phyloP scores from a whole-genome alignment of 92 coral and sea anemone species.

The Phymanthus crucifer region DNA sequence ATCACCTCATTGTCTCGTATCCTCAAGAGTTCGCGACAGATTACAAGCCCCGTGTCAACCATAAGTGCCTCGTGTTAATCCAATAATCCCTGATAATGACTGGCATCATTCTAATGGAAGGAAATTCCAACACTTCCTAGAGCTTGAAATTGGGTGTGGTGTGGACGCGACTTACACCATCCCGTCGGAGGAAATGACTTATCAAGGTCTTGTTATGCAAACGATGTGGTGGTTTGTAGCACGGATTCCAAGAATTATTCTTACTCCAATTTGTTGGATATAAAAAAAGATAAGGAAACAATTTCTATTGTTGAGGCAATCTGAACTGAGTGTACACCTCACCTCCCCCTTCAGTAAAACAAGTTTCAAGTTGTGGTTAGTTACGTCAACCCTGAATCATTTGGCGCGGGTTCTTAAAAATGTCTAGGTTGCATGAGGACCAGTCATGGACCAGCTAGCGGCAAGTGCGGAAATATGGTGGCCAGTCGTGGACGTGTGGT shows the following conservation, averaged over 20 bases:
- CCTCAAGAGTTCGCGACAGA: too few relatives aligned
- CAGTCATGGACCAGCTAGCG: too few relatives aligned
- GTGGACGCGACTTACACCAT: background rate
- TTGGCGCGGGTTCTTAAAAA: too few relatives aligned
- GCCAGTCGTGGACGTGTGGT: background rate
- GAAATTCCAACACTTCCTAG: background rate
- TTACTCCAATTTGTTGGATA: slow-evolving; percentile 6
- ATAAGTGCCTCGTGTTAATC: background rate
- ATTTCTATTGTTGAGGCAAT: background rate
- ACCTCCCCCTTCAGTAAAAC: background rate
- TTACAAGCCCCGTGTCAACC: background rate
- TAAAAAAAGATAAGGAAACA: background rate
- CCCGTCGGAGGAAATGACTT: background rate
- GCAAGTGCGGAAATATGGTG: too few relatives aligned
- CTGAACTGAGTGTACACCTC: background rate
- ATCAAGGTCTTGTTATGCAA: background rate
- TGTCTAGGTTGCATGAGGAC: too few relatives aligned
- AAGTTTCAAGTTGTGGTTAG: background rate
- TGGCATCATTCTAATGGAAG: background rate
- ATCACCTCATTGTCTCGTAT: too few relatives aligned
- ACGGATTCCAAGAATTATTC: background rate
- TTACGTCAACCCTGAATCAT: too few relatives aligned
- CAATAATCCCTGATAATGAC: slow-evolving; percentile 1
- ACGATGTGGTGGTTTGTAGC: background rate
- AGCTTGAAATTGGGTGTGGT: background rate